phyloP scores from a whole-genome alignment of 2,797 vertebrate species.

The Catamblyrhynchus diadema region DNA sequence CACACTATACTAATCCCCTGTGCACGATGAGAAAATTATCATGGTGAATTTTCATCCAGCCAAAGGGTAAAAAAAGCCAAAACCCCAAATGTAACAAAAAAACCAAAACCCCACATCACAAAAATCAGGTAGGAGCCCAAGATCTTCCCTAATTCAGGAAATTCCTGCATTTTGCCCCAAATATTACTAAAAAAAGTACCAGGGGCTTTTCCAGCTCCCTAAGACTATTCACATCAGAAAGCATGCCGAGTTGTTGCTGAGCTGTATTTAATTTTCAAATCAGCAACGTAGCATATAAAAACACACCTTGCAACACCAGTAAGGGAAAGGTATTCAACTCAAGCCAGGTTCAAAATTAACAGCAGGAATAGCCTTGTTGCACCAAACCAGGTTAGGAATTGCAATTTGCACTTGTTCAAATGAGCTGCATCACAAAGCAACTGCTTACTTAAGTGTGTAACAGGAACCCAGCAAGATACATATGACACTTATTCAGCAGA shows the following conservation, averaged over 20 bases:
- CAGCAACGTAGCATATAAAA: neutral
- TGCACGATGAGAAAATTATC: neutral
- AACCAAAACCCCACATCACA: neutral
- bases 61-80: fast-evolving
- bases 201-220: neutral
- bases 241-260: neutral
- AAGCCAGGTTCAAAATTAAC: neutral
- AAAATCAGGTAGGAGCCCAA: neutral
- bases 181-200: neutral
- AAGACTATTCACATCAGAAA: neutral
- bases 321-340: neutral
- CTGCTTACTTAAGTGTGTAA: neutral
- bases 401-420: neutral
- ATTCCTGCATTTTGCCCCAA: neutral
- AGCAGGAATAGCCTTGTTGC: neutral
- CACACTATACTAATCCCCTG: neutral
- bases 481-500: neutral
- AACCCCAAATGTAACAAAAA: neutral
- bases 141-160: neutral
- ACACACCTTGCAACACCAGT: neutral
- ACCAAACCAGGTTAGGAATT: neutral
- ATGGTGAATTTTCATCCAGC: neutral
- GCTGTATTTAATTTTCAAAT: neutral
- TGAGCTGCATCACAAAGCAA: fast-evolving
- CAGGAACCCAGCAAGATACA: neutral